phyloP scores from a whole-genome alignment of 2,797 vertebrate genomes.

The Mus spretus region DNA sequence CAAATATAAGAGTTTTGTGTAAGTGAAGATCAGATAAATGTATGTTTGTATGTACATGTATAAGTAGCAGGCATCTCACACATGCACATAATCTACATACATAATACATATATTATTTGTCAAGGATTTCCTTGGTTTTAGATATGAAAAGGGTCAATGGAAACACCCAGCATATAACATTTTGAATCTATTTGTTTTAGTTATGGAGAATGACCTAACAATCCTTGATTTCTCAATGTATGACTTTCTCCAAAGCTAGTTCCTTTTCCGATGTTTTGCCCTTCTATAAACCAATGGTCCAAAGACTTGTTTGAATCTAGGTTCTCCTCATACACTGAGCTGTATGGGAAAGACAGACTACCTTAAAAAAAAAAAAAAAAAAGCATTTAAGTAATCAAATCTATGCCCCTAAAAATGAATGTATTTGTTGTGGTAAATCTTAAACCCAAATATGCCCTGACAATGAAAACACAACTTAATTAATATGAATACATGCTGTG shows the following conservation, averaged over 20 bases:
- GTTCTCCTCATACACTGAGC: slow-evolving; percentile 5
- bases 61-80: background rate
- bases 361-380: background rate
- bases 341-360: background rate
- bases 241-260: background rate
- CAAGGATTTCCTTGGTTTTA: slow-evolving; percentile 46
- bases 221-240: background rate
- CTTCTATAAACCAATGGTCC: background rate
- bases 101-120: background rate
- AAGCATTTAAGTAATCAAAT: slow-evolving; percentile 48
- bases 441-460: too few species aligned
- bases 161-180: slow-evolving; percentile 3
- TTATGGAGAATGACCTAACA: background rate
- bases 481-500: too few species aligned
- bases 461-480: too few species aligned
- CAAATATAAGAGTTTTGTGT: slow-evolving; percentile 30
- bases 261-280: background rate
- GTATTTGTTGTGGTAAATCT: too few species aligned
- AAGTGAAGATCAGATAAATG: slow-evolving; percentile 23
- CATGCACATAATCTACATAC: background rate
- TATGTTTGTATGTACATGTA: background rate
- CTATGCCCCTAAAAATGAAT: background rate
- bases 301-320: background rate
- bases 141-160: slow-evolving; percentile 48
- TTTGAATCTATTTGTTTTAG: slow-evolving; percentile 43